Evolutionary conservation across 2,888 invertebrate genomes (phyloP).

Genomic region (Eupithecia abbreviata): DNA sequence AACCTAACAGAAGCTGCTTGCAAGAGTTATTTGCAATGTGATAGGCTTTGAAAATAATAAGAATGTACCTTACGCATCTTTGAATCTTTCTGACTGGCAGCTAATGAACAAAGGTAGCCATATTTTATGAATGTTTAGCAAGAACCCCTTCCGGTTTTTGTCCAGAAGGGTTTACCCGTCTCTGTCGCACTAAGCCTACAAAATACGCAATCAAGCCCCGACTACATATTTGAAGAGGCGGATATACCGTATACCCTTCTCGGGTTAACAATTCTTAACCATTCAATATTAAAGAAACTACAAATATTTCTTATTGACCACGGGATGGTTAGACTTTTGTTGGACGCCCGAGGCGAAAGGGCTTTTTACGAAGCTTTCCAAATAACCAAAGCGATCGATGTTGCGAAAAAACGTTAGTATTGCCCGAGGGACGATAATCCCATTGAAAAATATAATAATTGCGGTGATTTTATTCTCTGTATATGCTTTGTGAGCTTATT

Average conservation of each 20-base stretch:
- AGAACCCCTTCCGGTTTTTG: conserved; percentile 10
- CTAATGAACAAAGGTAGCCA: background rate
- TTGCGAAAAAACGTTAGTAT: background rate
- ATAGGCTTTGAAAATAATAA: background rate
- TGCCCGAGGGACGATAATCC: background rate
- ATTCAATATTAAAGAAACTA: conserved; percentile 11
- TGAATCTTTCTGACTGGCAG: background rate
- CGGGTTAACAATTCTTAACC: conserved; percentile 16
- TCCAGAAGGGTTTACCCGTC: background rate
- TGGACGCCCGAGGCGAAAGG: conserved; percentile 13
- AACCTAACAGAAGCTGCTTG: too few species aligned
- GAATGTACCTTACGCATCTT: background rate
- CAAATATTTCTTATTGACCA: conserved; percentile 19
- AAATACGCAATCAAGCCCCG: conserved; percentile 6
- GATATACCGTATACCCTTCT: background rate
- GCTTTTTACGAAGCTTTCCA: conserved; percentile 9
- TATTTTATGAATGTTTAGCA: conserved; percentile 5
- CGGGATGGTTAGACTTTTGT: conserved; percentile 14
- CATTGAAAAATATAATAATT: background rate
- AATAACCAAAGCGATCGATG: conserved; percentile 13
- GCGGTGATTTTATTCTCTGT: background rate
- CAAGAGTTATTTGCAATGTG: background rate
- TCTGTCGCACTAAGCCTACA: conserved; percentile 5
- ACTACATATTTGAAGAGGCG: conserved; percentile 14
- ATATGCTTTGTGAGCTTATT: conserved; percentile 1